Conservation (phyloP, 2,888 invertebrate species). For the Luffia ferchaultella region DNA sequence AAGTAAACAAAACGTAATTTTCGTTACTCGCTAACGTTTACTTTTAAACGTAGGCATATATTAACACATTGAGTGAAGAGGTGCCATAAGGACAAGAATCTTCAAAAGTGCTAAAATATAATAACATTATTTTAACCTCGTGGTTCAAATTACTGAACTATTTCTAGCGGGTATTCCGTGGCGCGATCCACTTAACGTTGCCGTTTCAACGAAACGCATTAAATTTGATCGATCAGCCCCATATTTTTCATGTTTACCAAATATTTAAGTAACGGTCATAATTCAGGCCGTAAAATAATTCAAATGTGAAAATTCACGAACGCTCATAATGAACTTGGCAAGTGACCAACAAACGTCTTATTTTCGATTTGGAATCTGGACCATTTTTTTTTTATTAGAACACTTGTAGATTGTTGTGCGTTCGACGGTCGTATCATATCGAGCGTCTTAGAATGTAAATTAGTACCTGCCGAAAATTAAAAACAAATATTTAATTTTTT, state of each 20-base stretch:
- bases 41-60: background rate
- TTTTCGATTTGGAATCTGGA: constrained; percentile 66
- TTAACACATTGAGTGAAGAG: background rate
- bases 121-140: background rate
- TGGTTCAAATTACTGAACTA: background rate
- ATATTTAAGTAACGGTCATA: constrained; percentile 66
- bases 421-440: constrained; percentile 17
- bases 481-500: constrained; percentile 4
- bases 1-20: background rate
- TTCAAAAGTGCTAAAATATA: background rate
- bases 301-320: constrained; percentile 68
- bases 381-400: constrained; percentile 61
- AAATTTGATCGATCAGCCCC: constrained; percentile 62
- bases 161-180: background rate
- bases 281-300: constrained; percentile 67
- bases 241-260: constrained; percentile 67
- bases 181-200: constrained; percentile 47
- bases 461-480: background rate
- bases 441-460: background rate
- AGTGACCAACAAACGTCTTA: constrained; percentile 64
- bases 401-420: constrained; percentile 54
- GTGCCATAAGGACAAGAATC: background rate
- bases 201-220: constrained; percentile 53
- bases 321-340: constrained; percentile 68
- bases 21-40: background rate